phyloP scores from a whole-genome alignment of 2,113 vertebrate genomes.

The Sakesphorus luctuosus region DNA sequence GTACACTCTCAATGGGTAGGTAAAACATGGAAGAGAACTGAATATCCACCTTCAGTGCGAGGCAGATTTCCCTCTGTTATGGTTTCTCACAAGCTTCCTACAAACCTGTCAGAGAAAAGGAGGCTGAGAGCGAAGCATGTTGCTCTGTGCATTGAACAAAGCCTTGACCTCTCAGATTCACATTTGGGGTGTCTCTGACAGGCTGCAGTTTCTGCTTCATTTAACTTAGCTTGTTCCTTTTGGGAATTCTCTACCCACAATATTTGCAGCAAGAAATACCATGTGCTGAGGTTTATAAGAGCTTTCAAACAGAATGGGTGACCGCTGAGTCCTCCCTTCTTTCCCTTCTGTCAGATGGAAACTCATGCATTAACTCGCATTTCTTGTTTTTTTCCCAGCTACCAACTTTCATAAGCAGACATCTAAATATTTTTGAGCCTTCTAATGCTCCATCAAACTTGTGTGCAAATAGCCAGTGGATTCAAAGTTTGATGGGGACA shows the following conservation, averaged over 20 bases:
- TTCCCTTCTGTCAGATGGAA: background rate
- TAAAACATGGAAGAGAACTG: background rate
- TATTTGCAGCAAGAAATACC: background rate
- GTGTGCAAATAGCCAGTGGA: background rate
- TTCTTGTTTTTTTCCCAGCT: background rate
- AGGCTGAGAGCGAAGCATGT: background rate
- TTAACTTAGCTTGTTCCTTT: background rate
- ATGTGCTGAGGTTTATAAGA: background rate
- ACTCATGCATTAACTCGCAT: background rate
- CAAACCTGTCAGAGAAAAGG: background rate
- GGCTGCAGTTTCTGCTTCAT: slow-evolving; percentile 37
- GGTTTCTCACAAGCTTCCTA: background rate
- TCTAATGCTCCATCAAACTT: background rate
- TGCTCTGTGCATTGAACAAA: background rate
- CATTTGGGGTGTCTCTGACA: slow-evolving; percentile 7
- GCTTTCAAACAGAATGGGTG: background rate
- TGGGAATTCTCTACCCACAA: background rate
- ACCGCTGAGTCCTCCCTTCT: background rate
- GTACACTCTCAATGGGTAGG: background rate
- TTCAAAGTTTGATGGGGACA: slow-evolving; percentile 6
- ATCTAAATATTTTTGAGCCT: background rate
- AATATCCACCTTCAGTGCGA: background rate
- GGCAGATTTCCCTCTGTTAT: background rate
- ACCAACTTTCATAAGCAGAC: background rate
- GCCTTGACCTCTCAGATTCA: background rate